Conservation (phyloP, 92 coral and sea anemone genomes). For the Siderastrea radians region DNA sequence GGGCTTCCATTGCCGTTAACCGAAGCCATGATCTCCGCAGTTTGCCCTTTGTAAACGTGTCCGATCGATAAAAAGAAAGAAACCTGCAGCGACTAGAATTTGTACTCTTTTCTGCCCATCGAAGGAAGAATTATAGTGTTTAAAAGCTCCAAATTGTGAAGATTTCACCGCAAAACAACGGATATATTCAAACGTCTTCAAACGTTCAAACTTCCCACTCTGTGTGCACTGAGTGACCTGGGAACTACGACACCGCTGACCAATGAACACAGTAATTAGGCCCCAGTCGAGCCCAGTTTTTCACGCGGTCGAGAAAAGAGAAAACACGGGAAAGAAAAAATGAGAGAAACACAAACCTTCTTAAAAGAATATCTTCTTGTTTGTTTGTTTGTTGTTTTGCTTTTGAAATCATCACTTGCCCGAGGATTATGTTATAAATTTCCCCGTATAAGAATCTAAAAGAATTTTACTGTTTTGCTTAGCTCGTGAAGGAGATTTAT, state of each 20-base stretch:
- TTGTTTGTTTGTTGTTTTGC: too few species aligned
- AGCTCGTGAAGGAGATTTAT: too few species aligned
- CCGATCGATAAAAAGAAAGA: background rate
- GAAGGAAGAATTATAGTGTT: background rate
- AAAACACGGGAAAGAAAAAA: too few species aligned
- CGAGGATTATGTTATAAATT: too few species aligned
- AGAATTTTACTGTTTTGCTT: too few species aligned
- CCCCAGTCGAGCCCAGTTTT: background rate
- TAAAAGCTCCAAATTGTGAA: background rate
- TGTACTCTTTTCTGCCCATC: background rate
- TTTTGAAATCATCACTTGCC: too few species aligned
- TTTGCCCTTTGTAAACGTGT: background rate
- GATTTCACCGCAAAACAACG: constrained; percentile 18
- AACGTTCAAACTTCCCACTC: constrained; percentile 52
- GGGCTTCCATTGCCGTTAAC: constrained; percentile 72
- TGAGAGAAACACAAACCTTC: too few species aligned
- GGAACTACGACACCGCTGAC: constrained; percentile 36
- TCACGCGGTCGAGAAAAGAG: too few species aligned
- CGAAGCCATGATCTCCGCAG: constrained; percentile 56
- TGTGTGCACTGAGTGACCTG: background rate
- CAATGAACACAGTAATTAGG: background rate
- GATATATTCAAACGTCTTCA: background rate
- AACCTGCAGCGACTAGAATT: background rate
- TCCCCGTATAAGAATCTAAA: too few species aligned
- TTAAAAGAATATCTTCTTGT: too few species aligned